phyloP scores from a whole-genome alignment of 35 echinoderm and acorn worm genomes.

The Nesometra sesokonis region DNA sequence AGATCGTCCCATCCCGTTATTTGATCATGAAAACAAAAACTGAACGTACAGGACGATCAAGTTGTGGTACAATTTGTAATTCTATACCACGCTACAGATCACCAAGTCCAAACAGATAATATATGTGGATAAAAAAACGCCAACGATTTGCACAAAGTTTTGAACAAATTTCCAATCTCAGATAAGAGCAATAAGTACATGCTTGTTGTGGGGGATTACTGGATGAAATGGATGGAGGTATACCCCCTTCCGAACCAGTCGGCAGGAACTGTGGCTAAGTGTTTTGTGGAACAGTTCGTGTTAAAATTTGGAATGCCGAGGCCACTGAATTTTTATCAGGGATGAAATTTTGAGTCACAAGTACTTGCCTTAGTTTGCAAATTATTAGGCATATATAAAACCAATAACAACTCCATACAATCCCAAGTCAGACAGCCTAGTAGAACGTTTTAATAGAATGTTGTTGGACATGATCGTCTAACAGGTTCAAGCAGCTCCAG shows the following conservation, averaged over 20 bases:
- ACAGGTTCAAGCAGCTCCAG: background rate
- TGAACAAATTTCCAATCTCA: background rate
- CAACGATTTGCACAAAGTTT: background rate
- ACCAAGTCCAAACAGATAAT: background rate
- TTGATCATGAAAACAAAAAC: background rate
- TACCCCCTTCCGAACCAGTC: background rate
- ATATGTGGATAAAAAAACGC: background rate
- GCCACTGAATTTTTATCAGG: conserved; percentile 36
- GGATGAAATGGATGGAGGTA: background rate
- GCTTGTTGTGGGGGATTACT: background rate
- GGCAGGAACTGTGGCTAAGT: conserved; percentile 30
- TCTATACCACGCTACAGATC: background rate
- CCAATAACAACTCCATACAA: conserved; percentile 22
- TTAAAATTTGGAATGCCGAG: conserved; percentile 26
- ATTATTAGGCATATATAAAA: conserved; percentile 35
- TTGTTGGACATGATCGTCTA: background rate
- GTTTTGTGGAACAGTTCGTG: conserved; percentile 38
- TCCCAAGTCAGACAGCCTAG: conserved; percentile 44
- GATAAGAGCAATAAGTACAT: background rate
- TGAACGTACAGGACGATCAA: background rate
- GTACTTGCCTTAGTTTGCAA: conserved; percentile 25
- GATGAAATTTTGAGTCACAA: conserved; percentile 33
- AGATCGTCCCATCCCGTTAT: no score
- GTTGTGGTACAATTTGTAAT: background rate
- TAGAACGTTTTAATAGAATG: conserved; percentile 38